Percentiles rank a stretch among this genome's conserved stretches.
Conservation (phyloP, 2,888 invertebrate species). For the Drosophila austrosaltans region DNA sequence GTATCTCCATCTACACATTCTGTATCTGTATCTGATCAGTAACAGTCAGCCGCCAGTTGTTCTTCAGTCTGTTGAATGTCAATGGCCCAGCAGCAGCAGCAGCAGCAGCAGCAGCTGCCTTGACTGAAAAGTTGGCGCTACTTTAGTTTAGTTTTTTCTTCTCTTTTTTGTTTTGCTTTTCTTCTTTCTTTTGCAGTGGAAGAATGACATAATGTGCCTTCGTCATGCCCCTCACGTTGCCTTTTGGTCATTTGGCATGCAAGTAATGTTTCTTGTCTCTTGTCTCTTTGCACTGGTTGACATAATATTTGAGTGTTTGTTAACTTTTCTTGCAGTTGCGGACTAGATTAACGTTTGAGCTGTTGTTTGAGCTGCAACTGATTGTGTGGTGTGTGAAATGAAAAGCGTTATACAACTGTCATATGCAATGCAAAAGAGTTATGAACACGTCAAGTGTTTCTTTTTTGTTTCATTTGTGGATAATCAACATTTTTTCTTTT, state of each 20-base stretch:
- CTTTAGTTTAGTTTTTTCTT: neutral
- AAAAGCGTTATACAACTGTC: slow-evolving; percentile 26
- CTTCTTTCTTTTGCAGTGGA: slow-evolving; percentile 28
- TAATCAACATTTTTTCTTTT: neutral
- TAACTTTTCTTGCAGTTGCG: neutral
- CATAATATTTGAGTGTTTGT: slow-evolving; percentile 8
- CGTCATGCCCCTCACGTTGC: slow-evolving; percentile 59
- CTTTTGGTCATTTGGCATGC: slow-evolving; percentile 51
- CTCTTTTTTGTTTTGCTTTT: slow-evolving; percentile 14
- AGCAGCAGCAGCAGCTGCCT: slow-evolving; percentile 10
- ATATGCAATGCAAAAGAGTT: neutral
- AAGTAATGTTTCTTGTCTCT: slow-evolving; percentile 22
- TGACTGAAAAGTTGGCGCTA: slow-evolving; percentile 10
- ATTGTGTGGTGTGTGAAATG: slow-evolving; percentile 11
- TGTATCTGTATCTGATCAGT: slow-evolving; percentile 4
- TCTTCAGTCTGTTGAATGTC: slow-evolving; percentile 31
- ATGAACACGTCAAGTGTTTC: neutral
- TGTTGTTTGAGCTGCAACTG: slow-evolving; percentile 3
- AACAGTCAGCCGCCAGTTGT: slow-evolving; percentile 27
- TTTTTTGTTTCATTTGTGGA: neutral
- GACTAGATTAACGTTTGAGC: slow-evolving; percentile 1
- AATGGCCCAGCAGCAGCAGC: slow-evolving; percentile 38
- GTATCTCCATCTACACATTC: slow-evolving; percentile 17
- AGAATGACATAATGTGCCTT: slow-evolving; percentile 59
- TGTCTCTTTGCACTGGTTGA: slow-evolving; percentile 4